Evolutionary conservation across 2,113 vertebrate species (phyloP).

Genomic region (Paralichthys olivaceus): DNA sequence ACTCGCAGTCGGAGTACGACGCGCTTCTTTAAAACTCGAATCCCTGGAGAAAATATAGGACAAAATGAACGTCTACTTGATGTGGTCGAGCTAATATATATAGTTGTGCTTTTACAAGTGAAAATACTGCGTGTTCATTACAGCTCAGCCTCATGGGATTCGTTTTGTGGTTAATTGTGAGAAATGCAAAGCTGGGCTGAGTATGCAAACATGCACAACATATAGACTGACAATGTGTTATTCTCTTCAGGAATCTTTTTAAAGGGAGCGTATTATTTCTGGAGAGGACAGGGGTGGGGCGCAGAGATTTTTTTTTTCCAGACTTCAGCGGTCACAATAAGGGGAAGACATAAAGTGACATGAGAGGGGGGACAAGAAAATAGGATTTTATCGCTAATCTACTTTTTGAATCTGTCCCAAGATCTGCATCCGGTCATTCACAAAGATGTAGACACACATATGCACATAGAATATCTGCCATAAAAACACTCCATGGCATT

Average conservation of each 20-base stretch:
- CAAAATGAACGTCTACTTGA: slow-evolving; percentile 20
- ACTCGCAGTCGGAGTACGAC: not conserved
- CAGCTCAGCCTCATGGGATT: slow-evolving; percentile 18
- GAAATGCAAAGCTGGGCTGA: too few species aligned
- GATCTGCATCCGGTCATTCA: slow-evolving; percentile 35
- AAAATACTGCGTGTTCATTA: not conserved
- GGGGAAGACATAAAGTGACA: slow-evolving; percentile 35
- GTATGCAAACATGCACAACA: slow-evolving; percentile 39
- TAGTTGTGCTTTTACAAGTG: slow-evolving; percentile 11
- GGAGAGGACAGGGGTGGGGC: slow-evolving; percentile 23
- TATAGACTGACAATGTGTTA: slow-evolving; percentile 17
- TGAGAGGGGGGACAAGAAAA: not conserved
- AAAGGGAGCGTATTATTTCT: slow-evolving; percentile 19
- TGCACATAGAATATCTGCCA: slow-evolving; percentile 31
- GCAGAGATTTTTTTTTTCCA: not conserved
- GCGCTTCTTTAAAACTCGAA: slow-evolving; percentile 18
- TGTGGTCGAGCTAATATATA: slow-evolving; percentile 23
- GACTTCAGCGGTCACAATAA: slow-evolving; percentile 16
- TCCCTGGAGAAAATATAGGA: slow-evolving; percentile 1
- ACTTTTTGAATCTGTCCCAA: slow-evolving; percentile 3
- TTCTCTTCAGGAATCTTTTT: slow-evolving; percentile 35
- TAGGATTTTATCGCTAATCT: slow-evolving; percentile 21
- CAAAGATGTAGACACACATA: slow-evolving; percentile 51
- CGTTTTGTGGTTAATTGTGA: slow-evolving; percentile 34
- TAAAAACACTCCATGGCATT: slow-evolving; percentile 12